Percentiles rank a stretch among this genome's conserved stretches.
These are phyloP conservation scores for Petrolisthes manimaculis DNA, from an alignment of 2,888 invertebrate species.

Conservation along the genomic window DNA sequence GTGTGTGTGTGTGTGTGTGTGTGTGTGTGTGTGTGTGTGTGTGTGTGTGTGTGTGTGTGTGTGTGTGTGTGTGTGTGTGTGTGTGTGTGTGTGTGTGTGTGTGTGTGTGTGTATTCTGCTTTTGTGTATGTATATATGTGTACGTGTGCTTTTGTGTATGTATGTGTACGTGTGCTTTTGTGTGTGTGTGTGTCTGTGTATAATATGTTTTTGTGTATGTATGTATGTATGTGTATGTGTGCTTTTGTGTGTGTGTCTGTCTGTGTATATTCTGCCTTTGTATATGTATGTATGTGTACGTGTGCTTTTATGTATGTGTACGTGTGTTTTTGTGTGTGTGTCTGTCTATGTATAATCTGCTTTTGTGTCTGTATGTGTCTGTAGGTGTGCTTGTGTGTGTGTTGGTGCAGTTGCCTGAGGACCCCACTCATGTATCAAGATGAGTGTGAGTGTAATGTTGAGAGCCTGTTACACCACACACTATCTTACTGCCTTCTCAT, in stretches of 20 bases:
- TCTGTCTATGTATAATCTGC: neutral
- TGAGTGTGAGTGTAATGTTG: neutral
- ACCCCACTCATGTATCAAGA: neutral
- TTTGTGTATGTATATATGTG: neutral
- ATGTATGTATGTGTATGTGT: too few species aligned
- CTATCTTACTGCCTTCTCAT: too few species aligned
- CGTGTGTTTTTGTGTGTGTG: neutral
- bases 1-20: too few species aligned
- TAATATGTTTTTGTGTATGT: too few species aligned
- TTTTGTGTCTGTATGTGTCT: conserved; percentile 17
- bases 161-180: too few species aligned
- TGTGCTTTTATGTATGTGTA: neutral
- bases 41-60: neutral
- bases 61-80: neutral
- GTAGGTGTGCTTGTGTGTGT: neutral
- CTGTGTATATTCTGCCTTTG: neutral
- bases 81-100: conserved; percentile 17
- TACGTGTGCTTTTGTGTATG: neutral
- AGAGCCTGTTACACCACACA: neutral
- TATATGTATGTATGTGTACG: neutral
- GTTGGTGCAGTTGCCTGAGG: neutral
- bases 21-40: neutral
- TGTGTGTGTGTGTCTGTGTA: too few species aligned
- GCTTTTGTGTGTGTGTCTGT: too few species aligned
- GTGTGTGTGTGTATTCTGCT: neutral